These are phyloP conservation scores for Heliocidaris erythrogramma DNA, from an alignment of 35 echinoderm and acorn worm genomes.

Conservation along the genomic window DNA sequence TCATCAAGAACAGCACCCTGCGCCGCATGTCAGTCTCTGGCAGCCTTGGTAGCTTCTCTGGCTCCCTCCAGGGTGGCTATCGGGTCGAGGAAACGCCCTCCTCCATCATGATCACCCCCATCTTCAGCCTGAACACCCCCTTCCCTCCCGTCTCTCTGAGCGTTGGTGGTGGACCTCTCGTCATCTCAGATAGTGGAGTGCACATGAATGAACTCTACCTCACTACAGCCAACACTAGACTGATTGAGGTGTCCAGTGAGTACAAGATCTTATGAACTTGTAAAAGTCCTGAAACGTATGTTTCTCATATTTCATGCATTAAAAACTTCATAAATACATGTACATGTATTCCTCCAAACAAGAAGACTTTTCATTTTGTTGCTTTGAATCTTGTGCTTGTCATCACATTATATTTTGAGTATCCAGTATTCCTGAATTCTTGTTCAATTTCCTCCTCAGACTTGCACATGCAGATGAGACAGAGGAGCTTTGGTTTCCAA, in stretches of 20 bases:
- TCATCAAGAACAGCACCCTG: conserved; percentile 44
- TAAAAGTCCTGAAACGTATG: too few relatives aligned
- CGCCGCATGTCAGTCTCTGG: neutral
- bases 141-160: conserved; percentile 1
- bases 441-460: neutral
- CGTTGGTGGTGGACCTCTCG: neutral
- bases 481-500: conserved; percentile 20
- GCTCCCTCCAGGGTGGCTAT: conserved; percentile 22
- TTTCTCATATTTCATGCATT: too few relatives aligned
- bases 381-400: too few relatives aligned
- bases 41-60: neutral
- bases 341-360: too few relatives aligned
- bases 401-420: too few relatives aligned
- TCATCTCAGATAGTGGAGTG: neutral
- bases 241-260: conserved; percentile 13
- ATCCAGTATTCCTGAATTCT: neutral
- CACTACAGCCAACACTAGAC: neutral
- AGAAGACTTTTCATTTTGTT: too few relatives aligned
- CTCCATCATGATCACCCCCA: neutral
- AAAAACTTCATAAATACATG: too few relatives aligned
- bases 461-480: neutral
- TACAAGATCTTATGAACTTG: neutral
- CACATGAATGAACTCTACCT: conserved; percentile 42
- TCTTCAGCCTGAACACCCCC: neutral
- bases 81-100: neutral